Conservation (phyloP, 2,113 vertebrate species). For the Syngnathus floridae region DNA sequence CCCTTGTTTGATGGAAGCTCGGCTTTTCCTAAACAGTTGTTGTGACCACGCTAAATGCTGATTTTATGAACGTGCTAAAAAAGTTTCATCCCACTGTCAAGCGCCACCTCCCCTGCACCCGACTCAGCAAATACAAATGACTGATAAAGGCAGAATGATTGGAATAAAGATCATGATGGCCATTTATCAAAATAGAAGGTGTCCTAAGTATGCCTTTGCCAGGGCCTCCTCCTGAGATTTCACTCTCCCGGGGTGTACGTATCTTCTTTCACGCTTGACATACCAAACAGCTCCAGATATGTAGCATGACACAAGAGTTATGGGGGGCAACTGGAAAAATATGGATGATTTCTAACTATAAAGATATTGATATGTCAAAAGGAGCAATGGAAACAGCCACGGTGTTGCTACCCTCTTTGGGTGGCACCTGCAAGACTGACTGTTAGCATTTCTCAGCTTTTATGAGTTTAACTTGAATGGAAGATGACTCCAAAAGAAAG, state of each 20-base stretch:
- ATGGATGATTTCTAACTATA: constrained; percentile 68
- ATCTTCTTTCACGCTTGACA: constrained; percentile 52
- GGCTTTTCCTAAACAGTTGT: constrained; percentile 69
- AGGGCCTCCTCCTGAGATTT: constrained; percentile 42
- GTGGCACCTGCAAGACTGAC: constrained; percentile 54
- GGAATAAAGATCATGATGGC: constrained; percentile 16
- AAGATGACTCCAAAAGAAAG: neutral
- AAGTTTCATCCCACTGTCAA: constrained; percentile 42
- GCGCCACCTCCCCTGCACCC: constrained; percentile 7
- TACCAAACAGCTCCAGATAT: constrained; percentile 36
- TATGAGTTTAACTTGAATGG: neutral
- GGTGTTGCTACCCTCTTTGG: constrained; percentile 65
- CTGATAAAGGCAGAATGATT: neutral
- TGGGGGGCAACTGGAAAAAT: constrained; percentile 61
- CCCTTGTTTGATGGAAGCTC: constrained; percentile 65
- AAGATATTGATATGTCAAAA: constrained; percentile 69
- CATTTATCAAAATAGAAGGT: constrained; percentile 47
- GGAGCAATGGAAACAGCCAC: constrained; percentile 57
- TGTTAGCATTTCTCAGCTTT: constrained; percentile 66
- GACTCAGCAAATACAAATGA: constrained; percentile 5
- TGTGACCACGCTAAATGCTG: constrained; percentile 71
- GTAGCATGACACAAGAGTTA: constrained; percentile 61
- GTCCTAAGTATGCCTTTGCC: constrained; percentile 20
- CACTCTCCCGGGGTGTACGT: constrained; percentile 14
- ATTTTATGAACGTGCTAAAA: constrained; percentile 70